Conservation (phyloP, 2,113 vertebrate species). For the Grallaria varia region DNA sequence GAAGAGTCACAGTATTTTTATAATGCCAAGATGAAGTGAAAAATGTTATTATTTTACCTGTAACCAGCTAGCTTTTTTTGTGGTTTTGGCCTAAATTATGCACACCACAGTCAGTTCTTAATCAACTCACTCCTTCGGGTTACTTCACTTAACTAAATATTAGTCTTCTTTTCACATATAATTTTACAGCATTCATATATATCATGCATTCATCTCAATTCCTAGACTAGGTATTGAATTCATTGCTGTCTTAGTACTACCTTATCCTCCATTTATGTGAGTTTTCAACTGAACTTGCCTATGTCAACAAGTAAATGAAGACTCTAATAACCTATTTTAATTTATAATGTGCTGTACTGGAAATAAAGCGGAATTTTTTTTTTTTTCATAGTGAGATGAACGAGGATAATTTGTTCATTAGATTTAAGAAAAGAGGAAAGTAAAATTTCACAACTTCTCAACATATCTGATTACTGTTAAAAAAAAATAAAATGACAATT, state of each 20-base stretch:
- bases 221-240: background rate
- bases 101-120: background rate
- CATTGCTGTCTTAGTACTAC: background rate
- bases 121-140: background rate
- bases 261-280: background rate
- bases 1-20: background rate
- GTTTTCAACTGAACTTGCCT: background rate
- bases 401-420: background rate
- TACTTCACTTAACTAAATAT: background rate
- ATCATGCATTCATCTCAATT: background rate
- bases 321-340: background rate
- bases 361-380: background rate
- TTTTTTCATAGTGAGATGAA: background rate
- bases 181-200: background rate
- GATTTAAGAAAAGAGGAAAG: background rate
- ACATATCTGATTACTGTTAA: background rate
- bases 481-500: background rate
- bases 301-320: background rate
- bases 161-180: background rate
- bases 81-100: background rate
- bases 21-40: background rate
- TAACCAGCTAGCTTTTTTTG: background rate
- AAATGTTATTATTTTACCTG: background rate
- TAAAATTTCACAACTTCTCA: background rate
- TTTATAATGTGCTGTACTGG: background rate